Evolutionary conservation across 2,888 invertebrate genomes (phyloP), one percentile per base, ranked within the genome.

Genomic region (Odiellus spinosus): DNA sequence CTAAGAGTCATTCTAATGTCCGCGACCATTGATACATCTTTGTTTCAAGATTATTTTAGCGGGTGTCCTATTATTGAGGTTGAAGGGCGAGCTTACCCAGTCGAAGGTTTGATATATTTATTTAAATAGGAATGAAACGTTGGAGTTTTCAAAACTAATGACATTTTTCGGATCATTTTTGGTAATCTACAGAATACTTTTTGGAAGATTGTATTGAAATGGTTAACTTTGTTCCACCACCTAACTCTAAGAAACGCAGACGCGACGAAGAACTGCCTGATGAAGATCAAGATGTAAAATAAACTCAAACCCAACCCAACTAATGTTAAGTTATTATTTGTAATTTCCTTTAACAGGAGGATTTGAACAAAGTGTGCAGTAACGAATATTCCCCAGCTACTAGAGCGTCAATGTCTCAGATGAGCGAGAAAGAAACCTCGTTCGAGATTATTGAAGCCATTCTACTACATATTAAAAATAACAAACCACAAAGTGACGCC

Each of bases 1-100:
- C 67, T 98, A 19, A 74, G 90, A 33, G 77, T 98, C 8, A 82
- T 98, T 46, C 77, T 98, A 26, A 96, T 98, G 96, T 95, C 95
- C 0, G 96, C 96, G 10, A 96, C 96, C 0, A 90, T 98, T 36
- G 95, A 98, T 60, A 93, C 90, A 0, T 76, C 82, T 0, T 71
- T 95, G 2, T 98, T 98, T 67, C 79, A 82, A 0, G 74, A 80
- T 20, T 98, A 95, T 68, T 98, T 95, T 68, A 86, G 84, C 46
- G 73, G 80, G 55, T 87, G 87, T 60, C 85, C 87, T 0, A 82
- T 95, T 1, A 76, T 98, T 55, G 88, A 93, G 70, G 78, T 91
- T 6, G 78, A 82, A 1, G 95, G 95, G 0, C 74, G 87, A 14
- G 77, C 87, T 1, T 83, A 72, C 65, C 87, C 91, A 0, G 91